Conservation (phyloP, 2,113 vertebrate species). For the Corythaeola cristata region DNA sequence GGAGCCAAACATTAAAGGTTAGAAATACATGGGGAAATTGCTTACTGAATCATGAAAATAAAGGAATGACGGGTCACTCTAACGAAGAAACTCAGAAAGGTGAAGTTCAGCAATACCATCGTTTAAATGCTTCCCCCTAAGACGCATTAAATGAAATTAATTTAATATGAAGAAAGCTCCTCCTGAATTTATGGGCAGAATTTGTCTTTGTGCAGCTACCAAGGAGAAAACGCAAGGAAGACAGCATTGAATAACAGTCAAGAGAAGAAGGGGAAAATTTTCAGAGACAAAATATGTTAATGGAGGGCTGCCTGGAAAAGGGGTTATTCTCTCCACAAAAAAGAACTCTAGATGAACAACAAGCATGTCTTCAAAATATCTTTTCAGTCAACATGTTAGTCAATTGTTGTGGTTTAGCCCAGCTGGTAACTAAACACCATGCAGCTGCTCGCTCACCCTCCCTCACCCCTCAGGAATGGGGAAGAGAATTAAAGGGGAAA, state of each 20-base stretch:
- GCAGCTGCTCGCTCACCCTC: too few relatives aligned
- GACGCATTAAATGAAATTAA: background rate
- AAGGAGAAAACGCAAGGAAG: background rate
- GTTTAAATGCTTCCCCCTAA: background rate
- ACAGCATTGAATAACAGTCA: background rate
- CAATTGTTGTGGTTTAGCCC: background rate
- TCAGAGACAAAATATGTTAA: background rate
- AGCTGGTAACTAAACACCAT: too few relatives aligned
- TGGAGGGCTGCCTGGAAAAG: background rate
- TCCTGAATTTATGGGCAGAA: slow-evolving; percentile 11
- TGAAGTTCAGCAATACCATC: background rate
- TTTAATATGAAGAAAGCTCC: background rate
- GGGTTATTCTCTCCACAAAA: background rate
- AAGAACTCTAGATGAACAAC: background rate
- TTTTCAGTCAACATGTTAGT: background rate
- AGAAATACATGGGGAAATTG: background rate
- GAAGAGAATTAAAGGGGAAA: too few relatives aligned
- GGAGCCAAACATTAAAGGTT: background rate
- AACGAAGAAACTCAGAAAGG: background rate
- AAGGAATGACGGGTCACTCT: background rate
- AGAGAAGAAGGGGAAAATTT: background rate
- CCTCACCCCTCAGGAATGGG: too few relatives aligned
- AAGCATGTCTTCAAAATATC: background rate
- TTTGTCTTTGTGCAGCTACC: slow-evolving; percentile 41
- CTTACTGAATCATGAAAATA: background rate